phyloP scores from a whole-genome alignment of 1,140 invertebrate species.

The Streblospio benedicti region DNA sequence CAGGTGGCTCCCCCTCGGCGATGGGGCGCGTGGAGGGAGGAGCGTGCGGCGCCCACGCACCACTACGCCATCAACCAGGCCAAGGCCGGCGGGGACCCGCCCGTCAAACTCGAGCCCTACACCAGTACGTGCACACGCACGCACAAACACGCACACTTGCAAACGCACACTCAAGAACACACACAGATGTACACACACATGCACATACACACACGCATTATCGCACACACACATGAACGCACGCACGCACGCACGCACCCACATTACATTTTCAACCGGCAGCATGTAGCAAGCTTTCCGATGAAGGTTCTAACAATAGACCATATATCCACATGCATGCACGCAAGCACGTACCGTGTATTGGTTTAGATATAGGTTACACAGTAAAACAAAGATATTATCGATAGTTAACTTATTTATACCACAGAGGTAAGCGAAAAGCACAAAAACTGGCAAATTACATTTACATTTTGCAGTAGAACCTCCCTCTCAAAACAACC shows the following conservation, averaged over 20 bases:
- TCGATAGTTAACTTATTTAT: not conserved
- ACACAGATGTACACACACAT: not conserved
- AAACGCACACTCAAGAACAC: not conserved
- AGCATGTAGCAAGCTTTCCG: too few relatives aligned
- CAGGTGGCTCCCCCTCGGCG: not conserved
- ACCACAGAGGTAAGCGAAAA: not conserved
- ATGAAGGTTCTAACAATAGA: too few relatives aligned
- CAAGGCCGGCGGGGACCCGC: conserved; percentile 18
- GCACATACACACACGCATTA: too few relatives aligned
- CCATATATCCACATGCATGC: too few relatives aligned
- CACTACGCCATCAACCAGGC: conserved; percentile 30
- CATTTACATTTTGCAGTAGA: not conserved
- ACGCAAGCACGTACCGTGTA: too few relatives aligned
- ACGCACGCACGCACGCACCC: too few relatives aligned
- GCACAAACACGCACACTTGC: not conserved
- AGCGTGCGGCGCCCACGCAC: conserved; percentile 26
- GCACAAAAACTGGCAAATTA: too few relatives aligned
- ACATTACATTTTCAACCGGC: too few relatives aligned
- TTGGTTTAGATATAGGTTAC: too few relatives aligned
- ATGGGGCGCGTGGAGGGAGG: not conserved
- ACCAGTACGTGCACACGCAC: conserved; percentile 27
- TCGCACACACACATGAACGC: too few relatives aligned
- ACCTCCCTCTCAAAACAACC: not conserved
- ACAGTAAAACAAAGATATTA: too few relatives aligned
- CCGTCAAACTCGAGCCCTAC: conserved; percentile 23